Evolutionary conservation across 1,140 invertebrate genomes (phyloP).

Genomic region (Eulimnadia texana): DNA sequence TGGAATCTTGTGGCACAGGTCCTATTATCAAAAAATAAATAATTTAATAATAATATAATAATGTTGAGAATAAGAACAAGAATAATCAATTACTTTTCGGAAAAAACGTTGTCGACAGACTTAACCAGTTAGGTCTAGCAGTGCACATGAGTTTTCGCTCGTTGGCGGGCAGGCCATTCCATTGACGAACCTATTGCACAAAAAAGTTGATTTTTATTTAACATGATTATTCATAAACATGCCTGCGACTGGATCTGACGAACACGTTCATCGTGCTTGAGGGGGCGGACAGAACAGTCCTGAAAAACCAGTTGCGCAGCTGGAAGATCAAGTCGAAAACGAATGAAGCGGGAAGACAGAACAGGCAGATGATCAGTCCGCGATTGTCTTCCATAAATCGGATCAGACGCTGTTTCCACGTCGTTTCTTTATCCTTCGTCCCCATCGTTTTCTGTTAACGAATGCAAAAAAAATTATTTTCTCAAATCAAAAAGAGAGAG

Average conservation of each 20-base stretch:
- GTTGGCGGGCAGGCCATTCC: constrained; percentile 37
- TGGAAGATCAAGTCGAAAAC: constrained; percentile 40
- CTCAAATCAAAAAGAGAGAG: no score
- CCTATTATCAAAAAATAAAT: constrained; percentile 25
- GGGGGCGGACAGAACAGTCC: constrained; percentile 31
- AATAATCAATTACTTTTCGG: constrained; percentile 31
- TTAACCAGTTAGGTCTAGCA: constrained; percentile 48
- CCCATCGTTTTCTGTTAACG: not conserved
- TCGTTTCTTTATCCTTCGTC: not conserved
- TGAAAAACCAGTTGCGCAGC: constrained; percentile 30
- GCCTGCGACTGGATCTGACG: constrained; percentile 39
- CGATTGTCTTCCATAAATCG: constrained; percentile 43
- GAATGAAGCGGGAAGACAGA: constrained; percentile 49
- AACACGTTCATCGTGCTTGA: constrained; percentile 39
- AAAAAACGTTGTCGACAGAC: constrained; percentile 49
- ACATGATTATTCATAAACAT: not conserved
- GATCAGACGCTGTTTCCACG: constrained; percentile 29
- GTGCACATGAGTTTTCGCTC: constrained; percentile 43
- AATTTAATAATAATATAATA: not conserved
- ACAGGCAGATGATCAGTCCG: constrained; percentile 42
- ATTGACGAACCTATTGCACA: constrained; percentile 31
- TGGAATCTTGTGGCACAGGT: constrained; percentile 41
- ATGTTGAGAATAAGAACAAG: not conserved
- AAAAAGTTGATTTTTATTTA: not conserved
- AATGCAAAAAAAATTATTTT: no score